Conservation (phyloP, 2,113 vertebrate genomes). For the Physeter macrocephalus region DNA sequence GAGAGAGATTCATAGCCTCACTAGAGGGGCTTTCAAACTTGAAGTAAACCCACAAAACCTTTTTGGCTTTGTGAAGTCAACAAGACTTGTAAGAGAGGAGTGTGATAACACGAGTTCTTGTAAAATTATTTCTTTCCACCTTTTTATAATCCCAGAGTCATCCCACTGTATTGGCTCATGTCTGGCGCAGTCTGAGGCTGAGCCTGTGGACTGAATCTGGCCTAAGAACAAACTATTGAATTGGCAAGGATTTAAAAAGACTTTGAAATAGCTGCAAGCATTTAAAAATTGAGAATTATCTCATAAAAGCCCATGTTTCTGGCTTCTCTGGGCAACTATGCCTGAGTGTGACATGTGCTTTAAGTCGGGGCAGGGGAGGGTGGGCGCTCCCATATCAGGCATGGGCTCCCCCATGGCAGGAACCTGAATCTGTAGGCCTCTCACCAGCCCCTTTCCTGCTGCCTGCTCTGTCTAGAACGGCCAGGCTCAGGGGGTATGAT, state of each 20-base stretch:
- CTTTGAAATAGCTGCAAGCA: background rate
- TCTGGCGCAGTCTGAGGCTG: fast-evolving
- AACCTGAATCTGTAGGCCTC: background rate
- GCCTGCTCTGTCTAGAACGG: background rate
- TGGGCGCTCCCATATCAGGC: background rate
- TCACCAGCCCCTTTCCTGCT: too few relatives aligned
- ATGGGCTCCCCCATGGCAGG: background rate
- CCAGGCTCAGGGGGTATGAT: fast-evolving
- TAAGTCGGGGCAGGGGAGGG: background rate
- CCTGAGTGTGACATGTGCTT: too few relatives aligned
- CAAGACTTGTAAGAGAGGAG: background rate
- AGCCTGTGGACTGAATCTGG: background rate
- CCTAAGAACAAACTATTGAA: background rate
- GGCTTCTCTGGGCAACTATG: background rate
- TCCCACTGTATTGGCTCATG: background rate
- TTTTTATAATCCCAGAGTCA: background rate
- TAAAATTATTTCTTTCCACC: background rate
- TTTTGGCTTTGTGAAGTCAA: background rate
- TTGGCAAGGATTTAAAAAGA: background rate
- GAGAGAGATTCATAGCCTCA: background rate
- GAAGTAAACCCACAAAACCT: background rate
- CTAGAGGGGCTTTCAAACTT: background rate
- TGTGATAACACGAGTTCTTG: background rate
- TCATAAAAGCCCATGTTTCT: background rate
- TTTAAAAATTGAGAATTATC: background rate